phyloP scores from a whole-genome alignment of 2,113 vertebrate species.

The Mungos mungo region DNA sequence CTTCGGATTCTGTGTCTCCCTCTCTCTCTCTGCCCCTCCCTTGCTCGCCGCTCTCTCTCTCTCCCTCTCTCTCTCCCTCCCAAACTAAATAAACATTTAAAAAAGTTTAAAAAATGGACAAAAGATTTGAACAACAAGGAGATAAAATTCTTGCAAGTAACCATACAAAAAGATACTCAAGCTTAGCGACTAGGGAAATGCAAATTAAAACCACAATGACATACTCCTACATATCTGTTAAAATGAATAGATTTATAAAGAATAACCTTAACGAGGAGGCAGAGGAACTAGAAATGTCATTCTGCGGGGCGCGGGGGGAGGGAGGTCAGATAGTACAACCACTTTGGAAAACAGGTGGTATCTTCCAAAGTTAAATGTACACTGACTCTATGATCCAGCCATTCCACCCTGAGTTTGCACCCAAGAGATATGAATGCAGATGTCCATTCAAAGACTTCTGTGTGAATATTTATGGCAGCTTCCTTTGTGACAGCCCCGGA shows the following conservation, averaged over 20 bases:
- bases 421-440: neutral
- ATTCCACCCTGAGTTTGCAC: neutral
- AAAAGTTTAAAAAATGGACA: neutral
- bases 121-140: neutral
- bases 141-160: neutral
- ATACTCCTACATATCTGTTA: neutral
- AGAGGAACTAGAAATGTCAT: neutral
- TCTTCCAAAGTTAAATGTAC: neutral
- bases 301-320: neutral
- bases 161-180: neutral
- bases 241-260: neutral
- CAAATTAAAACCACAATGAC: neutral
- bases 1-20: too few species aligned
- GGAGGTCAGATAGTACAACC: neutral
- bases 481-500: neutral
- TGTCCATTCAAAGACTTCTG: neutral
- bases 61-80: too few species aligned
- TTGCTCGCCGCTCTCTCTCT: too few species aligned
- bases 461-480: neutral
- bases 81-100: too few species aligned
- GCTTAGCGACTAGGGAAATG: neutral
- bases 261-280: neutral
- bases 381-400: neutral
- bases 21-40: too few species aligned
- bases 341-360: neutral